A percentile compares a stretch with the other conserved stretches of the same genome.
Conservation (phyloP, 1,140 invertebrate species). For the Drosophila chauvacae region DNA sequence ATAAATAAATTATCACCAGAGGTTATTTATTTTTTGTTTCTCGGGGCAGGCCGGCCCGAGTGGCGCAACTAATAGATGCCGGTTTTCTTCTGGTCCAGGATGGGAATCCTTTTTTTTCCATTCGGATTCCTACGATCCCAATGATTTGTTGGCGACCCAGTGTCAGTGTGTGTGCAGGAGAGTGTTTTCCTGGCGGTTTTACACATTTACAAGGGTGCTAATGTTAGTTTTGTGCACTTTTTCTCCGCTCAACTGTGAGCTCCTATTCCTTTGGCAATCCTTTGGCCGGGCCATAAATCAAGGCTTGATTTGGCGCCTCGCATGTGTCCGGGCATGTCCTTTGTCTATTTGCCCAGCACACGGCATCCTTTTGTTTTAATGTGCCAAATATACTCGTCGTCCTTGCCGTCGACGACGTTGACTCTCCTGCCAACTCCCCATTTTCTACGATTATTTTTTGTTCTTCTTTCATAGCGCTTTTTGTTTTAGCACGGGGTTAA, state of each 20-base stretch:
- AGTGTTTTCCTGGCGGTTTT: constrained; percentile 72
- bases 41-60: constrained; percentile 40
- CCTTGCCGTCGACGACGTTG: constrained; percentile 28
- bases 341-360: constrained; percentile 78
- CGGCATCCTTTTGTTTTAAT: constrained; percentile 79
- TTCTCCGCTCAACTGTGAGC: constrained; percentile 32
- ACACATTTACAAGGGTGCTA: constrained; percentile 81
- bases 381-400: constrained; percentile 73
- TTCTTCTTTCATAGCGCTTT: constrained; percentile 12
- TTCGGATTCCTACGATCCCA: constrained; percentile 16
- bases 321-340: constrained; percentile 57
- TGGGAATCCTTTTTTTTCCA: constrained; percentile 32
- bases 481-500: constrained; percentile 67
- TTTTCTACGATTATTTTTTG: constrained; percentile 10
- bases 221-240: constrained; percentile 76
- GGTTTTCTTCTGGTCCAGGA: constrained; percentile 42
- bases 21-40: constrained; percentile 22
- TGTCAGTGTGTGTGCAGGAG: constrained; percentile 2
- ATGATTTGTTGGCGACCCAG: constrained; percentile 65
- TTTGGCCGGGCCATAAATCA: constrained; percentile 71
- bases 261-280: constrained; percentile 56
- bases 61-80: constrained; percentile 74
- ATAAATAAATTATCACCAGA: constrained; percentile 81
- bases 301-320: constrained; percentile 77
- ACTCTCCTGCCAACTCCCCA: constrained; percentile 22